Base-by-base conservation (phyloP, 2,888 invertebrate genomes). In the Alsophila aescularia region DNA sequence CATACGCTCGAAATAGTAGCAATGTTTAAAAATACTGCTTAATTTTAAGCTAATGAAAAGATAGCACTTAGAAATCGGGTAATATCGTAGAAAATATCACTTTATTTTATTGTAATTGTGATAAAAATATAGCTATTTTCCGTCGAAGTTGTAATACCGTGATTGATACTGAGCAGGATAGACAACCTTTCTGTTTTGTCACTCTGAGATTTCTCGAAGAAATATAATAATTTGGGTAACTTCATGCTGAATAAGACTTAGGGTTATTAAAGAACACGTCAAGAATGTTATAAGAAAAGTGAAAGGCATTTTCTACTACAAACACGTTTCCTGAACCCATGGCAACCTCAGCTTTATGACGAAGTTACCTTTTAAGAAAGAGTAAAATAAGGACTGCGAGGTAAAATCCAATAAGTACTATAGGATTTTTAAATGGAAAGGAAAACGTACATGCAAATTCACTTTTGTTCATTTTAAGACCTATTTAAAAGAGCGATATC, bases 41-140 rank as follows among this genome's bases (percentile, higher is more conserved):
- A 76, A 72, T 64, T 56, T 62, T 77, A 81, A 81, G 80, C 75
- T 76, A 71, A 58, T 75, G 73, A 71, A 75, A 78, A 75, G 69
- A 72, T 75, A 80, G 72, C 75, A 67, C 67, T 73, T 76, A 78
- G 69, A 76, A 76, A 69, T 78, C 72, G 77, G 74, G 78, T 62
- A 81, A 79, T 81, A 84, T 80, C 77, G 71, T 85, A 85, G 80
- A 88, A 88, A 89, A 89, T 90, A 90, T 89, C 86, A 87, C 86
- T 89, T 83, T 76, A 73, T 77, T 70, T 67, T 77, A 80, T 73
- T 75, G 75, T 79, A 81, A 70, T 70, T 71, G 75, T 79, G 85
- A 84, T 81, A 86, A 86, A 88, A 89, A 84, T 83, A 83, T 76
- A 81, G 66, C 57, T 69, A 66, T 71, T 70, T 67, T 62, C 64